A percentile compares a stretch with the other conserved stretches of the same genome.
Conservation (phyloP, 2,888 invertebrate species). For the Coenonympha glycerion region DNA sequence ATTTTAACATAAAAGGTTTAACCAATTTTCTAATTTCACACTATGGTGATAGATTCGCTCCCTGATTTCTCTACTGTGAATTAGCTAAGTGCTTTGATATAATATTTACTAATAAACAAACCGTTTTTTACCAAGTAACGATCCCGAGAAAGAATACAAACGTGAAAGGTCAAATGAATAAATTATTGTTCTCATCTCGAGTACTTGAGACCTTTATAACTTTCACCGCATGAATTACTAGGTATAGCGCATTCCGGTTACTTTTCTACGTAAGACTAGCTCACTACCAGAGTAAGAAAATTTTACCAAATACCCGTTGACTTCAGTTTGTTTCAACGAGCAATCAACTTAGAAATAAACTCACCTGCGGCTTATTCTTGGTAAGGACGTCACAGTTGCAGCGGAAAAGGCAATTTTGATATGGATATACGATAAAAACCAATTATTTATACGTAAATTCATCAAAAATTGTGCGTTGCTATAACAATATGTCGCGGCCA, state of each 20-base stretch:
- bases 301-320: conserved; percentile 16
- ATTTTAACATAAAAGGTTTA: not conserved
- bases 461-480: conserved; percentile 37
- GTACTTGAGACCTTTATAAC: conserved; percentile 15
- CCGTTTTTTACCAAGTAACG: conserved; percentile 4
- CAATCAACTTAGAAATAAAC: conserved; percentile 30
- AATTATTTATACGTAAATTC: conserved; percentile 47
- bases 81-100: not conserved
- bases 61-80: not conserved
- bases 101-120: not conserved
- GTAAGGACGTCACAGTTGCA: conserved; percentile 39
- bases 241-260: not conserved
- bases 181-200: conserved; percentile 9
- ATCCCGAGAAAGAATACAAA: conserved; percentile 10
- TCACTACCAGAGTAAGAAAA: not conserved
- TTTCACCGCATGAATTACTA: conserved; percentile 26
- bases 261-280: not conserved
- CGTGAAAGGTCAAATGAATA: conserved; percentile 25
- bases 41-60: not conserved
- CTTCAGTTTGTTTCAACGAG: conserved; percentile 30
- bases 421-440: conserved; percentile 45
- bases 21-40: conserved; percentile 17
- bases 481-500: conserved; percentile 46
- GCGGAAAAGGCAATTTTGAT: conserved; percentile 51
- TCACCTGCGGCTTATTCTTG: conserved; percentile 49